These are phyloP conservation scores for Edolisoma coerulescens DNA, from an alignment of 2,113 vertebrate species.

Conservation along the genomic window DNA sequence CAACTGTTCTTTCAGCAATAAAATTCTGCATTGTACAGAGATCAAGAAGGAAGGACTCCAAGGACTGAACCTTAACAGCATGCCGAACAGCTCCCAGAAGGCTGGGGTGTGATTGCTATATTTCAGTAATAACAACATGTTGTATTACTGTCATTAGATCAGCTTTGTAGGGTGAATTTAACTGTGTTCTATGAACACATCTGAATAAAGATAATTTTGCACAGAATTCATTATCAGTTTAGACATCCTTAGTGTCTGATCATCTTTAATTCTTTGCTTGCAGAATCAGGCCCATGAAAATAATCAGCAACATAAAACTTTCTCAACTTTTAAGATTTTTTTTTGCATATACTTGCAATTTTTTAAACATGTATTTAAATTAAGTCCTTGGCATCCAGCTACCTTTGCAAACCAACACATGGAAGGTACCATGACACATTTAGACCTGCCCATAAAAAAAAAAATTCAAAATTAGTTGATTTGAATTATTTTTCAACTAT, in stretches of 20 bases:
- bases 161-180: not conserved
- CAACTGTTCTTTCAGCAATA: not conserved
- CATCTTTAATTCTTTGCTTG: not conserved
- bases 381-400: not conserved
- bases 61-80: not conserved
- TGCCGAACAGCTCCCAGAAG: not conserved
- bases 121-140: not conserved
- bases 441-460: not conserved
- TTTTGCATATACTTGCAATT: not conserved
- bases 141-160: not conserved
- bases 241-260: not conserved
- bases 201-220: not conserved
- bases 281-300: not conserved
- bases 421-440: not conserved
- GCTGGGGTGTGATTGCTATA: not conserved
- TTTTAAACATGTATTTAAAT: not conserved
- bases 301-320: not conserved
- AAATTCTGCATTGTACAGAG: not conserved
- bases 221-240: not conserved
- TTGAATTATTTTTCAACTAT: not conserved
- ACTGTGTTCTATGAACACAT: not conserved
- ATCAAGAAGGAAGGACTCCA: not conserved
- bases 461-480: not conserved
- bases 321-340: not conserved
- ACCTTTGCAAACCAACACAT: not conserved